Conservation (phyloP, 2,797 vertebrate species). For the Kryptolebias ocellatus region DNA sequence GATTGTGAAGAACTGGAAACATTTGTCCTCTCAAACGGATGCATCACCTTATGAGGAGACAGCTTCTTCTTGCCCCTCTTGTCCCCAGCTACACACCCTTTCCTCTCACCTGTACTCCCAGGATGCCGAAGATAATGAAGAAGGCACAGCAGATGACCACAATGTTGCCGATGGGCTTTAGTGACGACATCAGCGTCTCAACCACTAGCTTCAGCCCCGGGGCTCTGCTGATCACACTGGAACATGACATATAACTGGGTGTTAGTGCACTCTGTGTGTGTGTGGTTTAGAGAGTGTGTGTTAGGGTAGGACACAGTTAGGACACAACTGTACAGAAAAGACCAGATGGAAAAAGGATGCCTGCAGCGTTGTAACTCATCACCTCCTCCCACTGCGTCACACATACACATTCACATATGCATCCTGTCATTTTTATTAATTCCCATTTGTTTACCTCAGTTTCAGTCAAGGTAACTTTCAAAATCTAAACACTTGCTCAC, state of each 20-base stretch:
- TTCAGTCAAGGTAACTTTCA: slow-evolving; percentile 3
- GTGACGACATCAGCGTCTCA: slow-evolving; percentile 97
- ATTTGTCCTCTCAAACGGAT: background rate
- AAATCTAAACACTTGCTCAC: slow-evolving; percentile 1
- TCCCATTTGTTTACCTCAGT: background rate
- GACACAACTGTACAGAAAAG: slow-evolving; percentile 30
- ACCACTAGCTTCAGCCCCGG: slow-evolving; percentile 98
- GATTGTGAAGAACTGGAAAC: background rate
- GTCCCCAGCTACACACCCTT: too few relatives aligned
- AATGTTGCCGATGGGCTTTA: slow-evolving; percentile 98
- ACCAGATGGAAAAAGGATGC: slow-evolving; percentile 51
- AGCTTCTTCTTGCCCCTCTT: background rate
- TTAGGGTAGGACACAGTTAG: slow-evolving; percentile 4
- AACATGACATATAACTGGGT: slow-evolving; percentile 27
- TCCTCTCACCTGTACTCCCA: slow-evolving; percentile 93
- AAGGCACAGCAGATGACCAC: slow-evolving; percentile 99
- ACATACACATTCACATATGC: background rate
- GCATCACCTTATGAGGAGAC: background rate
- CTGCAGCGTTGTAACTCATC: slow-evolving; percentile 28
- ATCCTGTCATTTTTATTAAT: background rate
- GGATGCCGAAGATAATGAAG: slow-evolving; percentile 99
- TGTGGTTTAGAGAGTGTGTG: background rate
- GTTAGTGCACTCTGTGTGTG: slow-evolving; percentile 10
- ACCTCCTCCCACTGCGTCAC: slow-evolving; percentile 5
- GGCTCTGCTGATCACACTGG: slow-evolving; percentile 96